Evolutionary conservation across 1,140 invertebrate genomes (phyloP), one percentile per base, ranked within the genome.

Genomic region (Pemphigus obesinymphae): DNA sequence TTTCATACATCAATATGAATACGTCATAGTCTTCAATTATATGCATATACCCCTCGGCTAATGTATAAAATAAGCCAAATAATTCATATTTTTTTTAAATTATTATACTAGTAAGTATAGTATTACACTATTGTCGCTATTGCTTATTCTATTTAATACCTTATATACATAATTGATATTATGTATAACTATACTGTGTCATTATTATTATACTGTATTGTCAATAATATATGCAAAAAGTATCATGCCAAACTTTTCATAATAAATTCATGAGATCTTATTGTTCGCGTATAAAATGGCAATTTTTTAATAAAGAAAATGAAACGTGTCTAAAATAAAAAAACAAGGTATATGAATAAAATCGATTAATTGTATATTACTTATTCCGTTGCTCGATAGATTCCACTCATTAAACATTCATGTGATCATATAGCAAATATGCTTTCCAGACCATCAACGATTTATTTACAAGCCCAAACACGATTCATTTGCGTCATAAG

Each of bases 401-500:
- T 50, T 50, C 26, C 34, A 50, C 70, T 73, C 45, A 50, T 73
- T 73, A 29, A 17, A 5, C 26, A 73, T 73, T 73, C 70, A 50
- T 37, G 26, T 50, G 45, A 29, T 73, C 45, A 50, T 50, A 73
- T 31, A n/a, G n/a, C n/a, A 26, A 31, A 31, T 50, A 31, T 31
- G 5, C 50, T 31, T 45, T 73, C 11, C 45, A 73, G 17, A 20
- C 26, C 70, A 73, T 72, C 29, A 0, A 31, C 43, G 1, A 17
- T 48, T 50, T 73, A 50, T 50, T 73, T 73, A 73, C 43, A 80
- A 58, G 15, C 37, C 55, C 29, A 61, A 23, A 20, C 55, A 80
- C 76, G 55, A 61, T 80, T 40, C 37, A 58, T 78, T 80, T 80
- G 63, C 76, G 76, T 80, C 76, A 80, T 34, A 76, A 53, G 3